A percentile compares a stretch with the other conserved stretches of the same genome.
Conservation (phyloP, 2,113 vertebrate genomes). For the Lonchura striata region DNA sequence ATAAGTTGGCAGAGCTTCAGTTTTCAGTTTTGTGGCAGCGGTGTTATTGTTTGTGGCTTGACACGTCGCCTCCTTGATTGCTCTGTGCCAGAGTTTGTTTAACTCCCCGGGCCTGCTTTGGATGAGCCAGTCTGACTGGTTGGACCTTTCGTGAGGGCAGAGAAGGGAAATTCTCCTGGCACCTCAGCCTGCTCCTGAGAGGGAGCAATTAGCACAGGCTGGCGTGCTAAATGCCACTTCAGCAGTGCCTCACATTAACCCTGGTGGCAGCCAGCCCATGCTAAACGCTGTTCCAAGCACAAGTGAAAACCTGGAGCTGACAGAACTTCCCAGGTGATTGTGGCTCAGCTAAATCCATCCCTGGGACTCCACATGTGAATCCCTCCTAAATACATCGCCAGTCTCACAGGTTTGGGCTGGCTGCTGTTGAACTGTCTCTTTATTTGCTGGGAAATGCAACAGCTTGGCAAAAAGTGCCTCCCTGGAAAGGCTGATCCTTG, state of each 20-base stretch:
- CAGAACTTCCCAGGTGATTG: no score
- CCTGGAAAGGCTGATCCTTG: no score
- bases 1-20: constrained; percentile 74
- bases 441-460: no score
- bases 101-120: constrained; percentile 66
- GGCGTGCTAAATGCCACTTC: background rate
- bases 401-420: no score
- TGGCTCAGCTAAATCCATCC: no score
- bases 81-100: constrained; percentile 81
- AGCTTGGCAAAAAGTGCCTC: no score
- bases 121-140: constrained; percentile 79
- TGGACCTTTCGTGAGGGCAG: constrained; percentile 72
- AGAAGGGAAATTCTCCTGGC: constrained; percentile 48
- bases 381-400: no score
- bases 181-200: constrained; percentile 2
- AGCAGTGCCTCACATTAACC: background rate
- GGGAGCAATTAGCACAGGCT: constrained; percentile 54
- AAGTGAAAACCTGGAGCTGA: no score
- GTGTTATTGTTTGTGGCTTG: constrained; percentile 45
- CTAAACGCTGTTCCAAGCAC: rapidly evolving
- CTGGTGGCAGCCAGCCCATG: background rate
- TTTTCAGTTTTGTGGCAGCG: constrained; percentile 60
- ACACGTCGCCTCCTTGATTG: constrained; percentile 66
- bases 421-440: no score
- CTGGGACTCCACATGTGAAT: no score